A percentile compares a stretch with the other conserved stretches of the same genome.
phyloP scores from a whole-genome alignment of 2,113 vertebrate genomes.

The Scomber japonicus region DNA sequence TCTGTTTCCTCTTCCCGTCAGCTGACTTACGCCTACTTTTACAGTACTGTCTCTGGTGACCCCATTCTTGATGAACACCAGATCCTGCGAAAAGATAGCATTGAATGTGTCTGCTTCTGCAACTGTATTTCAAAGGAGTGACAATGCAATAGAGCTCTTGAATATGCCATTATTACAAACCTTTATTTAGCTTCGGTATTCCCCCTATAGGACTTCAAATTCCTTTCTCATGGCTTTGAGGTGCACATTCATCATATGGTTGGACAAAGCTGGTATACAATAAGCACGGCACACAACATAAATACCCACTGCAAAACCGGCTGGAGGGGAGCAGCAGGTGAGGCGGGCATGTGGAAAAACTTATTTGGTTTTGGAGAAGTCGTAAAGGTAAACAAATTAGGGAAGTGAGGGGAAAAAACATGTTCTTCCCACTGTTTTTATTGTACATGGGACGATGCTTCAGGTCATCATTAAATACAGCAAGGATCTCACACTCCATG shows the following conservation, averaged over 20 bases:
- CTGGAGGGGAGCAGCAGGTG: conserved; percentile 57
- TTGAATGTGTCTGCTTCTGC: conserved; percentile 18
- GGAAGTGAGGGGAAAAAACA: conserved; percentile 55
- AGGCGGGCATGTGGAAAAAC: conserved; percentile 76
- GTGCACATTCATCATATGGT: conserved; percentile 9
- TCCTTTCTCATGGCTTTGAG: conserved; percentile 45
- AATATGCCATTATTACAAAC: conserved; percentile 25
- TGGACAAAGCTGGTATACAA: conserved; percentile 9
- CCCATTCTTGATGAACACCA: conserved; percentile 39
- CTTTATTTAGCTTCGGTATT: conserved; percentile 43
- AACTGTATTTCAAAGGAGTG: conserved; percentile 44
- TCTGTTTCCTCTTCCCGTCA: conserved; percentile 84
- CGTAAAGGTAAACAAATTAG: conserved; percentile 59
- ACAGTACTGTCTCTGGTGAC: conserved; percentile 59
- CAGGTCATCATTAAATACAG: conserved; percentile 76
- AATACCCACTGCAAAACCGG: conserved; percentile 12
- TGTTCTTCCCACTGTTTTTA: conserved; percentile 78
- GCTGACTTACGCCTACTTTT: conserved; percentile 54
- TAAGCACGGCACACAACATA: neutral
- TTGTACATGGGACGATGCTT: conserved; percentile 69
- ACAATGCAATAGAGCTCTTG: conserved; percentile 50
- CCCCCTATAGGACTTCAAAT: neutral
- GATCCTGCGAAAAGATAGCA: conserved; percentile 56
- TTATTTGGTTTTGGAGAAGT: conserved; percentile 65
- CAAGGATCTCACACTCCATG: conserved; percentile 27